These are phyloP conservation scores for Adrianichthys oophorus DNA, from an alignment of 2,797 vertebrate species.

Conservation along the genomic window DNA sequence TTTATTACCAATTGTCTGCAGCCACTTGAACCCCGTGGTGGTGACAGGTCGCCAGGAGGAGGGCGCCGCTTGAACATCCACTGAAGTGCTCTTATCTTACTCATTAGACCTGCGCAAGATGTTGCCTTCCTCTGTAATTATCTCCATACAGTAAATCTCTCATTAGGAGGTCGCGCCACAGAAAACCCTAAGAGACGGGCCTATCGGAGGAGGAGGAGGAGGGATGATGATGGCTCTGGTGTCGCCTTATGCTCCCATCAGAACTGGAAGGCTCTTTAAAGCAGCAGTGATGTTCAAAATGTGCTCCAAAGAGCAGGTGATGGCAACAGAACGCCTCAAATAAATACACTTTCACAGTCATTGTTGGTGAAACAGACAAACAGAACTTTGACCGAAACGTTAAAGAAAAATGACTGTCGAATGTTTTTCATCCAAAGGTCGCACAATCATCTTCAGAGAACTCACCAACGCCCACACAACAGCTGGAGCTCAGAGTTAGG, in stretches of 20 bases:
- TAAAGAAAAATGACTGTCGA: too few species aligned
- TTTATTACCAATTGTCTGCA: slow-evolving; percentile 51
- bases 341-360: too few species aligned
- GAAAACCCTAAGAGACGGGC: slow-evolving; percentile 40
- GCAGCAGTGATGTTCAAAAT: neutral
- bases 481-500: too few species aligned
- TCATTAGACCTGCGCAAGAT: slow-evolving; percentile 65
- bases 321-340: too few species aligned
- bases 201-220: slow-evolving; percentile 31
- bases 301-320: too few species aligned
- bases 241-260: slow-evolving; percentile 21
- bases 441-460: too few species aligned
- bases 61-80: slow-evolving; percentile 36
- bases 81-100: slow-evolving; percentile 71
- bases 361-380: too few species aligned
- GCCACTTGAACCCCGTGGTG: slow-evolving; percentile 43
- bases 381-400: too few species aligned
- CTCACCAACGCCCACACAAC: too few species aligned
- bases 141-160: slow-evolving; percentile 71
- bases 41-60: slow-evolving; percentile 39
- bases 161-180: slow-evolving; percentile 62
- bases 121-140: slow-evolving; percentile 64
- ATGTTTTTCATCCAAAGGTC: too few species aligned
- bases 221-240: slow-evolving; percentile 25
- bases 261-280: slow-evolving; percentile 2